These are phyloP conservation scores for Pentalonia nigronervosa DNA, from an alignment of 1,140 invertebrate genomes.

Conservation along the genomic window DNA sequence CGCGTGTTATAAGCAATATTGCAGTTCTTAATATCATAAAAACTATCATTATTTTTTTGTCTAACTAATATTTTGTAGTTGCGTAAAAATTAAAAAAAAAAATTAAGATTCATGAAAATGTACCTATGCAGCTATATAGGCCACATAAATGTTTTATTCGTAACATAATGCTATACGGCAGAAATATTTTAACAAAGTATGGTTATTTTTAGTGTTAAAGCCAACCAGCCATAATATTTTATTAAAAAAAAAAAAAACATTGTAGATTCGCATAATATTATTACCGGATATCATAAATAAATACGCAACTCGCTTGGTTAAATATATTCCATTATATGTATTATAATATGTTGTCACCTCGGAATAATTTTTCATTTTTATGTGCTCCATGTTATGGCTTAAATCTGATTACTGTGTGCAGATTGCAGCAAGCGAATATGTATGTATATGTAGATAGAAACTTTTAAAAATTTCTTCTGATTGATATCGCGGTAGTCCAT, in stretches of 20 bases:
- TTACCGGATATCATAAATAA: conserved; percentile 14
- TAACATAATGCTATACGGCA: not conserved
- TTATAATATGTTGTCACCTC: conserved; percentile 7
- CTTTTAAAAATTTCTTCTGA: not conserved
- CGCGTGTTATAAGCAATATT: not conserved
- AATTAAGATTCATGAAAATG: not conserved
- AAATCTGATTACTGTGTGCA: not conserved
- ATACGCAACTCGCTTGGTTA: not conserved
- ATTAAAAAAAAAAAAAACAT: not conserved
- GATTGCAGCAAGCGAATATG: not conserved
- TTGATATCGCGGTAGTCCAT: not conserved
- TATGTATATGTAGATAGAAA: not conserved
- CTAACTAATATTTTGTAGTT: not conserved
- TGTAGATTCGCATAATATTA: not conserved
- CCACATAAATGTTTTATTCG: not conserved
- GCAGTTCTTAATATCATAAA: not conserved
- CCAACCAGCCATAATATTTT: not conserved
- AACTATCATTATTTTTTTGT: not conserved
- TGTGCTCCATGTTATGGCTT: not conserved
- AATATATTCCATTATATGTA: not conserved
- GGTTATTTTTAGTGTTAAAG: not conserved
- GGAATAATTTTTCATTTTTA: conserved; percentile 42
- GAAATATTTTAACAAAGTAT: not conserved
- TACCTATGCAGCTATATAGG: not conserved
- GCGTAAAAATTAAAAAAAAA: not conserved